A percentile compares a stretch with the other conserved stretches of the same genome.
Evolutionary conservation across 2,888 invertebrate genomes (phyloP).

Genomic region (Pterostichus niger): DNA sequence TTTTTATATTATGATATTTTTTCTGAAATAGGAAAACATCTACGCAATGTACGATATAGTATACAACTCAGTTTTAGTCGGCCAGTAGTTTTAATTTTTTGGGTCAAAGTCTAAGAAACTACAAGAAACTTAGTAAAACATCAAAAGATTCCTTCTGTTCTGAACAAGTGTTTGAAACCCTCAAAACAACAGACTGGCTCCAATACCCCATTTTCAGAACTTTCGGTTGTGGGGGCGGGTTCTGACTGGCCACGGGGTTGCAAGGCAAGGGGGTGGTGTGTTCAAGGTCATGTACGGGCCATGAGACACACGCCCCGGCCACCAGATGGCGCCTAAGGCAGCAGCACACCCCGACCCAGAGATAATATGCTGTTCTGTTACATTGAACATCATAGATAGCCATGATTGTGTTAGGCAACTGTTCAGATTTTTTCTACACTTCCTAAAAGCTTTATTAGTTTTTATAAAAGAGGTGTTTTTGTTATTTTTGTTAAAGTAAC

Average conservation of each 20-base stretch:
- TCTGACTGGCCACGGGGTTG: background rate
- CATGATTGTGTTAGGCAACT: slow-evolving; percentile 17
- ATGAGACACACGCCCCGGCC: slow-evolving; percentile 10
- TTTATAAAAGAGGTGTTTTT: background rate
- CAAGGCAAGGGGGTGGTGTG: background rate
- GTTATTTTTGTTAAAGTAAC: background rate
- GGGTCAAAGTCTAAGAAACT: background rate
- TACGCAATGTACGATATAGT: background rate
- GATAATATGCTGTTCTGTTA: slow-evolving; percentile 36
- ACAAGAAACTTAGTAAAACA: background rate
- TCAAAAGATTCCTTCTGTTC: background rate
- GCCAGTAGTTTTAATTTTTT: background rate
- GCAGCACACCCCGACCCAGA: background rate
- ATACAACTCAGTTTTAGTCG: background rate
- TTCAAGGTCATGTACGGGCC: slow-evolving; percentile 29
- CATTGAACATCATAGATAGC: slow-evolving; percentile 19
- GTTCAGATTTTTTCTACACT: background rate
- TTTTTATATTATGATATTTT: too few relatives aligned
- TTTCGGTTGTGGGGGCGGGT: slow-evolving; percentile 23
- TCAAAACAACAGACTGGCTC: slow-evolving; percentile 13
- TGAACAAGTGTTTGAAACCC: background rate
- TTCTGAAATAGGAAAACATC: too few relatives aligned
- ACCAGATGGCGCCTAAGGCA: slow-evolving; percentile 31
- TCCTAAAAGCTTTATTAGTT: background rate
- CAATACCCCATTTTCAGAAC: slow-evolving; percentile 4